Percentiles rank a stretch among this genome's conserved stretches.
These are phyloP conservation scores for Mirza zaza DNA, from an alignment of 2,113 vertebrate species.

Conservation along the genomic window DNA sequence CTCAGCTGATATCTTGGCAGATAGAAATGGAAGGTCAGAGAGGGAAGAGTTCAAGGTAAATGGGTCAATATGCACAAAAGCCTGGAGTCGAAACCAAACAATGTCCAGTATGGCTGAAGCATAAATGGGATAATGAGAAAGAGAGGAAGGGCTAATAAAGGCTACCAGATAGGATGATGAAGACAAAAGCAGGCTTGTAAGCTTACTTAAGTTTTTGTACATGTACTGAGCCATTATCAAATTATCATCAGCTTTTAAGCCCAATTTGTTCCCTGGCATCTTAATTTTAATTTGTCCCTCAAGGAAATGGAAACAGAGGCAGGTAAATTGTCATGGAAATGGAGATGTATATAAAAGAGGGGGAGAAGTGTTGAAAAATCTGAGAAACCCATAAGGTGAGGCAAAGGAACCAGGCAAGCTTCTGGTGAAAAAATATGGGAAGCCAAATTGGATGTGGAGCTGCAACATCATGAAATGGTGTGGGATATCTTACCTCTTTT, in stretches of 20 bases:
- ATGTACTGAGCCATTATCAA: not conserved
- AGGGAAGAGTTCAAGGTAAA: not conserved
- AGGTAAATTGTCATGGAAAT: not conserved
- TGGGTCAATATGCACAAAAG: not conserved
- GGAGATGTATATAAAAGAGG: not conserved
- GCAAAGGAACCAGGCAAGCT: not conserved
- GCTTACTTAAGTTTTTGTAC: not conserved
- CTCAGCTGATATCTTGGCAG: not conserved
- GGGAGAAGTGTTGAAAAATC: not conserved
- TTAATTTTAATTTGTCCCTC: not conserved
- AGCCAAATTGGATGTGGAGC: not conserved
- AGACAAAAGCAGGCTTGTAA: not conserved
- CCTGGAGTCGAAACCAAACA: not conserved
- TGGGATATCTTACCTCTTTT: not conserved
- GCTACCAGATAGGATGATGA: not conserved
- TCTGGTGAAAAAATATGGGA: not conserved
- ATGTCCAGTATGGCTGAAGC: not conserved
- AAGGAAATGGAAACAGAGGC: not conserved
- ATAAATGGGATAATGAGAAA: accelerated
- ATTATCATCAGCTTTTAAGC: not conserved
- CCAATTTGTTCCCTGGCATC: not conserved
- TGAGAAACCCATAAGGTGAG: not conserved
- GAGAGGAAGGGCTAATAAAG: not conserved
- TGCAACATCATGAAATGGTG: not conserved
- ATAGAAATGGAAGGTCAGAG: not conserved